phyloP scores from a whole-genome alignment of 2,113 vertebrate species.

The Dendropsophus ebraccatus region DNA sequence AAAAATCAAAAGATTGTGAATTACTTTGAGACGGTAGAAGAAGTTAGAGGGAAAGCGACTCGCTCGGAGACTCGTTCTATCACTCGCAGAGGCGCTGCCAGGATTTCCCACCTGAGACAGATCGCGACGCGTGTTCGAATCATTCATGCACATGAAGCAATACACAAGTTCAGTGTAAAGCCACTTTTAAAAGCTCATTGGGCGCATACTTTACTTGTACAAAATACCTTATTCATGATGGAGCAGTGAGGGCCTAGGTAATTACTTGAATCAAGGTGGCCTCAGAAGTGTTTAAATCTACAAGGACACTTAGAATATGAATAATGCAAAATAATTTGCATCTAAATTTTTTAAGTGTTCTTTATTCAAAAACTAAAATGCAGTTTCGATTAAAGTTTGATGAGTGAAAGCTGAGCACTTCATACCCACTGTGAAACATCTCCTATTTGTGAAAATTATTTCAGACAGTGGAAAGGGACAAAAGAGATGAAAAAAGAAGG shows the following conservation, averaged over 20 bases:
- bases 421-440: slow-evolving; percentile 79
- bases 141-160: slow-evolving; percentile 94
- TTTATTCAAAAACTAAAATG: slow-evolving; percentile 97
- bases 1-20: slow-evolving; percentile 58
- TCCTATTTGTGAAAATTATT: slow-evolving; percentile 93
- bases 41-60: slow-evolving; percentile 71
- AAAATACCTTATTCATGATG: slow-evolving; percentile 99
- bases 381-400: slow-evolving; percentile 99
- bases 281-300: slow-evolving; percentile 99
- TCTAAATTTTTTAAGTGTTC: slow-evolving; percentile 99
- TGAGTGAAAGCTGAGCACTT: slow-evolving; percentile 92
- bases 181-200: slow-evolving; percentile 99
- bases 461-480: slow-evolving; percentile 86
- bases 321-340: slow-evolving; percentile 99
- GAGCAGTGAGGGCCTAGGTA: slow-evolving; percentile 94
- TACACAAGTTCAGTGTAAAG: slow-evolving; percentile 94
- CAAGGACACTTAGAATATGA: slow-evolving; percentile 96
- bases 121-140: slow-evolving; percentile 85
- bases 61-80: slow-evolving; percentile 74
- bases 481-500: slow-evolving; percentile 73
- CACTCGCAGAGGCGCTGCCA: slow-evolving; percentile 83
- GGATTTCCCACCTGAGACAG: slow-evolving; percentile 93
- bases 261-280: slow-evolving; percentile 99
- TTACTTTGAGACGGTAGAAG: slow-evolving; percentile 66
- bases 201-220: slow-evolving; percentile 93